Evolutionary conservation across 2,888 invertebrate genomes (phyloP).

Genomic region (Steinernema carpocapsae): DNA sequence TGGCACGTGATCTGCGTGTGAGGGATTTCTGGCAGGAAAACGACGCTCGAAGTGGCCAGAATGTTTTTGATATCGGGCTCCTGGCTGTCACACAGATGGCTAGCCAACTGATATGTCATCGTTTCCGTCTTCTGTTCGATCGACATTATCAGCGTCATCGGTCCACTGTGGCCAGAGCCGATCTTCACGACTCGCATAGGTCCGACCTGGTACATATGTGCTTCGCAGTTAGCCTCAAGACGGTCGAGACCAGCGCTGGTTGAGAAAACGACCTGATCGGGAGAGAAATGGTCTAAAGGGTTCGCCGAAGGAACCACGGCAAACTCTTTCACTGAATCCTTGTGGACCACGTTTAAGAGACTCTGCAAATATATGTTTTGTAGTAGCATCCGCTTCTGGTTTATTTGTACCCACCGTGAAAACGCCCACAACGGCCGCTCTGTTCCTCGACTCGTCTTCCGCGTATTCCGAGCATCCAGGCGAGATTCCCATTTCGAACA

Average conservation of each 20-base stretch:
- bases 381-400: background rate
- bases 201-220: slow-evolving; percentile 38
- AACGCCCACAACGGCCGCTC: background rate
- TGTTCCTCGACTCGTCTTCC: background rate
- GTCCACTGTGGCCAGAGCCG: slow-evolving; percentile 51
- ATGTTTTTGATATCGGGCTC: slow-evolving; percentile 40
- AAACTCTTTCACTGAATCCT: slow-evolving; percentile 62
- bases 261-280: slow-evolving; percentile 53
- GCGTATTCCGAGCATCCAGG: slow-evolving; percentile 48
- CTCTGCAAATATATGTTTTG: slow-evolving; percentile 52
- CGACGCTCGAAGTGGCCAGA: slow-evolving; percentile 51
- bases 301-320: slow-evolving; percentile 64
- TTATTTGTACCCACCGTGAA: background rate
- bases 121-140: slow-evolving; percentile 66
- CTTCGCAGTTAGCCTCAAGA: slow-evolving; percentile 43
- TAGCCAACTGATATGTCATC: slow-evolving; percentile 57
- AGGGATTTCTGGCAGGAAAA: slow-evolving; percentile 66
- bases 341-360: slow-evolving; percentile 55
- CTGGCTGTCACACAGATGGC: slow-evolving; percentile 45
- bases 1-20: slow-evolving; percentile 66
- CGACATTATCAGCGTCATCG: slow-evolving; percentile 60
- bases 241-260: slow-evolving; percentile 48
- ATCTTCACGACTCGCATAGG: slow-evolving; percentile 40
- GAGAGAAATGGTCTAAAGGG: slow-evolving; percentile 66
- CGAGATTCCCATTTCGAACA: slow-evolving; percentile 62